A percentile compares a stretch with the other conserved stretches of the same genome.
Evolutionary conservation across 2,888 invertebrate genomes (phyloP).

Genomic region (Norana najaformis): DNA sequence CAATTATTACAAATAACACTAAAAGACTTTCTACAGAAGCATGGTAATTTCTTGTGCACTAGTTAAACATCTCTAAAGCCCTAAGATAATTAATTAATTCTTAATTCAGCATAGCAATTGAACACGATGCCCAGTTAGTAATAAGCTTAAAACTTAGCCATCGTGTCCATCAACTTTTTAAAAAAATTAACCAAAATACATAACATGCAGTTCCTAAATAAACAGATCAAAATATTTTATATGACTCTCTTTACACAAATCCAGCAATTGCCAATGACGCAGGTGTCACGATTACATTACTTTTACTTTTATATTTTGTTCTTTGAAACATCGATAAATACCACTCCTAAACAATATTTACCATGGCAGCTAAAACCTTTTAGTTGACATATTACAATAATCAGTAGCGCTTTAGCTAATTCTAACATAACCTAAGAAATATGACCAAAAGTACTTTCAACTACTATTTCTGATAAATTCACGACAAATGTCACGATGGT

Average conservation of each 20-base stretch:
- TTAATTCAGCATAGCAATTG: background rate
- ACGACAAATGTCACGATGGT: background rate
- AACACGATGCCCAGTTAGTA: background rate
- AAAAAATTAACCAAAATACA: background rate
- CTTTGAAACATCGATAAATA: background rate
- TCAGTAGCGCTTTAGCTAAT: background rate
- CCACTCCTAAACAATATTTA: background rate
- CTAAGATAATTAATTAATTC: too few species aligned
- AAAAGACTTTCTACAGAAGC: background rate
- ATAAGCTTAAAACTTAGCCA: background rate
- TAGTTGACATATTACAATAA: background rate
- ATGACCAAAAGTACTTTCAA: background rate
- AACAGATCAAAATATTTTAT: background rate
- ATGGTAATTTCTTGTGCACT: background rate
- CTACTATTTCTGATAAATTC: background rate
- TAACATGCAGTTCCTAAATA: background rate
- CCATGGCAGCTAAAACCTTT: background rate
- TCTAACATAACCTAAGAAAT: background rate
- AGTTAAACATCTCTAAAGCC: background rate
- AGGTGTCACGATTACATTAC: background rate
- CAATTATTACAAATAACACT: background rate
- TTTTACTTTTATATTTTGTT: too few species aligned
- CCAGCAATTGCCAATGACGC: background rate
- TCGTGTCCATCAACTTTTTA: background rate
- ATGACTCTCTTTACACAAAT: background rate